These are phyloP conservation scores for Acipenser transmontanus DNA, from an alignment of 2,797 vertebrate genomes.

Conservation along the genomic window DNA sequence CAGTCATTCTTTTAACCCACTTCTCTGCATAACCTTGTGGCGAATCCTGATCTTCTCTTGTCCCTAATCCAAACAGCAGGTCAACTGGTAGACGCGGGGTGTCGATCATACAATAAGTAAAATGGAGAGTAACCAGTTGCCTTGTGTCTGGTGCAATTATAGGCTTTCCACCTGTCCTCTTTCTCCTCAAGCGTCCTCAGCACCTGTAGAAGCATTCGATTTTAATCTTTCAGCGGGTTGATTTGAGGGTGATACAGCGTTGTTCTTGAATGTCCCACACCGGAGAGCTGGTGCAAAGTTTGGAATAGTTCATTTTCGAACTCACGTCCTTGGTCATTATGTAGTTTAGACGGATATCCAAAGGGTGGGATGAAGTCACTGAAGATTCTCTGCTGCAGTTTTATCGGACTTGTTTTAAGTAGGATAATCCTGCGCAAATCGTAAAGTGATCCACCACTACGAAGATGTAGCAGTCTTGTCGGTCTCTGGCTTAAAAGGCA, in stretches of 20 bases:
- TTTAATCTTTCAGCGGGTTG: neutral
- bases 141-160: neutral
- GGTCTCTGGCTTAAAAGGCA: no score
- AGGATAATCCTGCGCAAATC: neutral
- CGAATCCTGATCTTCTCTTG: neutral
- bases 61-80: no score
- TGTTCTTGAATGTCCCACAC: neutral
- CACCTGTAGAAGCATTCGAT: no score
- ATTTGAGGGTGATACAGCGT: neutral
- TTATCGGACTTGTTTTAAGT: neutral
- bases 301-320: no score
- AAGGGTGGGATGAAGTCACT: neutral
- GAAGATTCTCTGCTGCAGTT: neutral
- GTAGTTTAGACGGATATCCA: neutral
- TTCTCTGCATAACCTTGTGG: neutral
- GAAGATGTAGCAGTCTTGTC: neutral
- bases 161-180: neutral
- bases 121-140: neutral
- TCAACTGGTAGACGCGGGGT: neutral
- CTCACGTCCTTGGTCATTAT: neutral
- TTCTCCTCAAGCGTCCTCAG: neutral
- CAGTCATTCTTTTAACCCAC: neutral
- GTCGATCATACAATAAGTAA: neutral
- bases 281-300: no score
- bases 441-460: neutral